Base-by-base conservation (phyloP, 1,140 invertebrate genomes). In the Nylanderia fulva region DNA sequence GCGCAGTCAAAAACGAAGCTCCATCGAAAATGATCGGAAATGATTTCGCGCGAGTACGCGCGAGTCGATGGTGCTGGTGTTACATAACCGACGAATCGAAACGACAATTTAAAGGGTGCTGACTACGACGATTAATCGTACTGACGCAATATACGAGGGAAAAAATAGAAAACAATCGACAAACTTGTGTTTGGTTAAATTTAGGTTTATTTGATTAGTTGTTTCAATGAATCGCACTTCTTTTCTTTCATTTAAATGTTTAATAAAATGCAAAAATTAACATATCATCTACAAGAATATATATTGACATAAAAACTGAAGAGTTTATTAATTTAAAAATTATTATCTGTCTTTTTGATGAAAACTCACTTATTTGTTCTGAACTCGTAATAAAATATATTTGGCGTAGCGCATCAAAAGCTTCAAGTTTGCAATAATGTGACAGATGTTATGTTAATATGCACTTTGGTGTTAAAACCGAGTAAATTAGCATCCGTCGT, bases 1-100 rank as follows among this genome's bases (percentile, higher is more conserved):
- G 36, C 72, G 18, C 18, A 71, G 76, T 80, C 80, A 54, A 87
- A 84, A 72, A 45, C 69, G 39, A 24, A 24, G 45, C 69, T 68
- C 68, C 60, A 33, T 33, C 68, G 85, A 69, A 58, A 71, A 68
- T 77, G 58, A 85, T 88, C 66, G 80, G 75, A 87, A 84, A 71
- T 71, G 69, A 56, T 76, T 86, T 42, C 36, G 15, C 39, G 15
- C 11, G 69, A 13, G 24, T 39, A 21, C 15, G 56, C 15, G 56
- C 24, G n/a, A n/a, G 24, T 48, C 1, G 45, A 15, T 27, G 74
- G 11, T 2, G 18, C 7, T 18, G 33, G n/a, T 27, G 36, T 5
- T 63, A 36, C 4, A 48, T 39, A 54, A 66, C 24, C 75, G 61
- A 45, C 61, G 58, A 48, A 60, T 21, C 27, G 74, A 27, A 21